Percentiles rank a stretch among this genome's conserved stretches.
Conservation (phyloP, 1,140 invertebrate genomes). For the Asobara japonica region DNA sequence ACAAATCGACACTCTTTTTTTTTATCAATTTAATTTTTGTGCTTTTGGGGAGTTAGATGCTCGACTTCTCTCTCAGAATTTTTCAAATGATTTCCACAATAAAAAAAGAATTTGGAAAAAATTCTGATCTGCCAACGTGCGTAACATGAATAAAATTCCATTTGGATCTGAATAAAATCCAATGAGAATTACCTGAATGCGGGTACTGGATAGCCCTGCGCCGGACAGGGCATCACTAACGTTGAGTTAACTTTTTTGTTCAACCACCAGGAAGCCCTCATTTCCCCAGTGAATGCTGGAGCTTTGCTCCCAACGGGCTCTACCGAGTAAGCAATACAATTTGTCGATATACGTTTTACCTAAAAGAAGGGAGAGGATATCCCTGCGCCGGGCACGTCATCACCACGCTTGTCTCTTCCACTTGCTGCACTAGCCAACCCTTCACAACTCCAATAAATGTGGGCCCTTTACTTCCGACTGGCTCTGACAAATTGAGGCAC, state of each 20-base stretch:
- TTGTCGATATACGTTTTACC: slow-evolving; percentile 46
- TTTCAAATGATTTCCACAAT: too few species aligned
- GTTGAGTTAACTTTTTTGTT: slow-evolving; percentile 49
- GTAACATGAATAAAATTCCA: not conserved
- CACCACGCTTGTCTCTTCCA: slow-evolving; percentile 22
- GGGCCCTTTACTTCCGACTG: slow-evolving; percentile 75
- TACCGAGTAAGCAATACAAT: slow-evolving; percentile 46
- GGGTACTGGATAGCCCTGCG: slow-evolving; percentile 70
- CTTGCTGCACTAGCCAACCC: slow-evolving; percentile 38
- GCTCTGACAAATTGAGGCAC: slow-evolving; percentile 66
- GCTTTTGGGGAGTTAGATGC: too few species aligned
- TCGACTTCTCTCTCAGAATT: too few species aligned
- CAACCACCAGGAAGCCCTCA: slow-evolving; percentile 61
- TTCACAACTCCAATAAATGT: slow-evolving; percentile 69
- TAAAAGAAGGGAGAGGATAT: slow-evolving; percentile 60
- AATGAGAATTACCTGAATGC: slow-evolving; percentile 56
- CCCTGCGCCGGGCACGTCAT: slow-evolving; percentile 44
- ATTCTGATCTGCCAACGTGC: too few species aligned
- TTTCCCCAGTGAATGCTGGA: slow-evolving; percentile 70
- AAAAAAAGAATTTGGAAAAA: slow-evolving; percentile 16
- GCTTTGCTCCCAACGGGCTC: slow-evolving; percentile 74
- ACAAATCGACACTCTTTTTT: too few species aligned
- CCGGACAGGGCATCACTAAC: slow-evolving; percentile 71
- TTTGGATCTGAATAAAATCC: not conserved
- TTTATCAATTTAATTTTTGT: too few species aligned